A percentile compares a stretch with the other conserved stretches of the same genome.
phyloP scores from a whole-genome alignment of 30 jellyfish, hydroid and myxozoan species.

The Turritopsis dohrnii region DNA sequence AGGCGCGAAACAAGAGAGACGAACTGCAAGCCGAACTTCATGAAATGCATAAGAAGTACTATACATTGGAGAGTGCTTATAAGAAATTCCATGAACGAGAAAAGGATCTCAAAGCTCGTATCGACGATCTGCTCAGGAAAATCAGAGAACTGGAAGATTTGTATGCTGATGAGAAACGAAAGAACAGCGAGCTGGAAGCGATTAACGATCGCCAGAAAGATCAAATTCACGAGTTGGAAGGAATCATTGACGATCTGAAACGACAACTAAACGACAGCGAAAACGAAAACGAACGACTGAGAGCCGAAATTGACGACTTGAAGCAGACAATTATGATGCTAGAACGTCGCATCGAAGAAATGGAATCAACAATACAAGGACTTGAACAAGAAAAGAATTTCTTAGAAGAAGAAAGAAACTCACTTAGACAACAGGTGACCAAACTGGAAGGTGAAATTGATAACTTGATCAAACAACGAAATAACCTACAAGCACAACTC shows the following conservation, averaged over 20 bases:
- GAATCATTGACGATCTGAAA: constrained; percentile 62
- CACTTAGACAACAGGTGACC: constrained; percentile 56
- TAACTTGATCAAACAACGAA: constrained; percentile 48
- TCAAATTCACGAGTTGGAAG: constrained; percentile 69
- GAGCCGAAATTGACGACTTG: constrained; percentile 73
- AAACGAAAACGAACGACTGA: constrained; percentile 62
- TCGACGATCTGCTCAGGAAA: constrained; percentile 62
- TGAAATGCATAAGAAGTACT: constrained; percentile 73
- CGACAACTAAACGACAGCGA: constrained; percentile 52
- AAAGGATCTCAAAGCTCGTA: constrained; percentile 59
- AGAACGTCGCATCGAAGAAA: constrained; percentile 55
- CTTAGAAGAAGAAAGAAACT: constrained; percentile 69
- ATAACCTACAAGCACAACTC: constrained; percentile 41
- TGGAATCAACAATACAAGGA: constrained; percentile 44
- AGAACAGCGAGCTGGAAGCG: constrained; percentile 62
- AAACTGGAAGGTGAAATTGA: constrained; percentile 70
- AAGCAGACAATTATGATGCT: constrained; percentile 39
- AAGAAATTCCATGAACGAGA: constrained; percentile 80
- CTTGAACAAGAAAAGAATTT: constrained; percentile 77
- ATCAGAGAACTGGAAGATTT: constrained; percentile 60
- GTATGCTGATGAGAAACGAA: constrained; percentile 58
- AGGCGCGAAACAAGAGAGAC: constrained; percentile 69
- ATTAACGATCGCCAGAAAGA: constrained; percentile 65
- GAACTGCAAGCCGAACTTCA: constrained; percentile 74
- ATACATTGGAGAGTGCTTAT: constrained; percentile 80